phyloP scores from a whole-genome alignment of 2,888 invertebrate species.

The Podabrus alpinus region DNA sequence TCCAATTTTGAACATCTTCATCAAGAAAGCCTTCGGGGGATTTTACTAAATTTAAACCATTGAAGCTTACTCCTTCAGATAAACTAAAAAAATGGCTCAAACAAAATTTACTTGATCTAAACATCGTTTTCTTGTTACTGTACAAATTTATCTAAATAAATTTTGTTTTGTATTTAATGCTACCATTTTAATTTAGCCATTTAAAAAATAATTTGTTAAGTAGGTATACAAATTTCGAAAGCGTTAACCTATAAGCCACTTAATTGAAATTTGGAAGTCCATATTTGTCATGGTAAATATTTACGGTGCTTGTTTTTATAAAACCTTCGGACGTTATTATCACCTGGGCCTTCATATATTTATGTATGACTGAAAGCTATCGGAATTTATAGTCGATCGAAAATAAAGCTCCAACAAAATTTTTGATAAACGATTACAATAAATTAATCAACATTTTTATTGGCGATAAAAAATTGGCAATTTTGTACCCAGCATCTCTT shows the following conservation, averaged over 20 bases:
- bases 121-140: neutral
- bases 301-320: neutral
- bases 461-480: too few species aligned
- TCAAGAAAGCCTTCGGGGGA: neutral
- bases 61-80: neutral
- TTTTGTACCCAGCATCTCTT: too few species aligned
- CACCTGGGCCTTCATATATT: neutral
- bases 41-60: neutral
- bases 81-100: neutral
- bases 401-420: neutral
- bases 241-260: neutral
- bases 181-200: neutral
- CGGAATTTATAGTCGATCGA: neutral
- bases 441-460: neutral
- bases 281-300: neutral
- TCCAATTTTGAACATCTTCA: neutral
- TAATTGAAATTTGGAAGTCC: neutral
- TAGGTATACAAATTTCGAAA: neutral
- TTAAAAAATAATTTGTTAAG: neutral
- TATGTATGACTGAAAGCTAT: neutral
- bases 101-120: neutral
- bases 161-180: neutral
- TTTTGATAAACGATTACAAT: neutral
- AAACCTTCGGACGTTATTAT: neutral
- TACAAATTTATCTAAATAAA: neutral